Conservation (phyloP, 2,113 vertebrate species). For the Rhipidura dahli region DNA sequence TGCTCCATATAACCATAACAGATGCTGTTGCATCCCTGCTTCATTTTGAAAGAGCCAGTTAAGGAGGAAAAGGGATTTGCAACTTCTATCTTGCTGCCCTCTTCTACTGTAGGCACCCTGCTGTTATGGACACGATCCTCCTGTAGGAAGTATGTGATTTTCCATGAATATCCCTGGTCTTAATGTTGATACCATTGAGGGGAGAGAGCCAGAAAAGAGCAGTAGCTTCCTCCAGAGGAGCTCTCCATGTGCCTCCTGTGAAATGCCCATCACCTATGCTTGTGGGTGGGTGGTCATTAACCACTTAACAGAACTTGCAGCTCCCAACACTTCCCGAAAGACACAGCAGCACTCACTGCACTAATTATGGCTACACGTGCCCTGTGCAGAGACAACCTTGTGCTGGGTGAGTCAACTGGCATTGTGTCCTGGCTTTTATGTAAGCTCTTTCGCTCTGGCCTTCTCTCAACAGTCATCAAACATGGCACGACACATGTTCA, state of each 20-base stretch:
- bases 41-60: not conserved
- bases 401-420: not conserved
- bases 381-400: not conserved
- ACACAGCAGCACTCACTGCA: not conserved
- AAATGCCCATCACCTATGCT: rapidly evolving
- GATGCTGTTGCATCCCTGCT: not conserved
- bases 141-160: not conserved
- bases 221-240: not conserved
- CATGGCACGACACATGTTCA: not conserved
- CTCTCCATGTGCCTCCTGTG: not conserved
- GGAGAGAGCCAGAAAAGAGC: not conserved
- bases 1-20: not conserved
- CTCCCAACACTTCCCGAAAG: not conserved
- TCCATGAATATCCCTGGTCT: not conserved
- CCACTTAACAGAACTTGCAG: rapidly evolving
- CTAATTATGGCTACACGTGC: not conserved
- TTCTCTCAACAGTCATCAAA: not conserved
- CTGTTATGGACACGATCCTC: not conserved
- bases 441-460: not conserved
- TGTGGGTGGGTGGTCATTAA: not conserved
- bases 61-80: not conserved
- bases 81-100: not conserved
- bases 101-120: not conserved
- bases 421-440: not conserved
- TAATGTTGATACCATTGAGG: not conserved